Conservation (phyloP, 2,888 invertebrate species). For the Metopia argyrocephala region DNA sequence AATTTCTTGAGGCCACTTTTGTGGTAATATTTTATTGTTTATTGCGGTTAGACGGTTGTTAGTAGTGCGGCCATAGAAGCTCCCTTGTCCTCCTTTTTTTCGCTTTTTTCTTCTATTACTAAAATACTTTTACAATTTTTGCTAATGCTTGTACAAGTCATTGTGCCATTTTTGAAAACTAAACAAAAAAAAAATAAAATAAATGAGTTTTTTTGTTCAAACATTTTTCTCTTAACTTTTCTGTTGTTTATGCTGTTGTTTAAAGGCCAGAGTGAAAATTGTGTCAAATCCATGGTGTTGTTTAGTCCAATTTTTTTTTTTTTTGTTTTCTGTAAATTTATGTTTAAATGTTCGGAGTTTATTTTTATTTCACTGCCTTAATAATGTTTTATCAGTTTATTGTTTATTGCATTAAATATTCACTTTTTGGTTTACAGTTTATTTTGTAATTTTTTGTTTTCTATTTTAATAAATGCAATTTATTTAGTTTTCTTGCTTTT, state of each 20-base stretch:
- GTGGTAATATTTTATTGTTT: slow-evolving; percentile 65
- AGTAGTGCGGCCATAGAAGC: slow-evolving; percentile 60
- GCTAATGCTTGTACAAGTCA: neutral
- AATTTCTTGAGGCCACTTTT: slow-evolving; percentile 64
- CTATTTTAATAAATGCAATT: neutral
- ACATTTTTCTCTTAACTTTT: neutral
- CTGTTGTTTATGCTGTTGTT: slow-evolving; percentile 4
- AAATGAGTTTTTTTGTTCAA: neutral
- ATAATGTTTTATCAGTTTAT: slow-evolving; percentile 36
- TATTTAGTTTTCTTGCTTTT: neutral
- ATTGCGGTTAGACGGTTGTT: slow-evolving; percentile 64
- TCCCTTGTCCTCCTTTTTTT: neutral
- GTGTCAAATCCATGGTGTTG: slow-evolving; percentile 52
- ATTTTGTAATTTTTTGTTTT: neutral
- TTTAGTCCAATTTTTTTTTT: too few species aligned
- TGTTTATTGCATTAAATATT: slow-evolving; percentile 39
- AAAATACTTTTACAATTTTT: neutral
- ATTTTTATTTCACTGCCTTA: neutral
- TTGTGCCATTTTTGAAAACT: too few species aligned
- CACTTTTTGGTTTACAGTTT: neutral
- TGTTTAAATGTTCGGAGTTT: slow-evolving; percentile 19
- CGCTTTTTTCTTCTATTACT: neutral
- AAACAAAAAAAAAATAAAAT: too few species aligned
- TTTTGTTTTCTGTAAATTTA: slow-evolving; percentile 24
- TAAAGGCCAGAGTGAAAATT: slow-evolving; percentile 49